Base-by-base conservation (phyloP, 2,113 vertebrate genomes). In the Australoheros scitulus region DNA sequence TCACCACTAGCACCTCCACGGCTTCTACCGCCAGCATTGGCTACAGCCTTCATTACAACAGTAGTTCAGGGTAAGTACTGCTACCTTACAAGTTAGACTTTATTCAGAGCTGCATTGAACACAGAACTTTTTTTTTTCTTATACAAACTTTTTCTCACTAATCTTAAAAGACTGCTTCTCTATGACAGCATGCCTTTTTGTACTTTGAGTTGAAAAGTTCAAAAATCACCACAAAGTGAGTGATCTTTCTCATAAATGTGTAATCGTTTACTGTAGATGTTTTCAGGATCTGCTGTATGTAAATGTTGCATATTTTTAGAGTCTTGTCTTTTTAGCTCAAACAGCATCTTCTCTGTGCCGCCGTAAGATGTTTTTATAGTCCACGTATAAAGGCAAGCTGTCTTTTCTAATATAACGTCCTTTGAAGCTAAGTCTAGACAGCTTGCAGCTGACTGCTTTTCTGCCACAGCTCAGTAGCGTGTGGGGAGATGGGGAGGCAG, bases 41-140 rank as follows among this genome's bases (percentile, higher is more conserved):
- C 22, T 92, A 91, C 91, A 92, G 94, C 74, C 82, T 88, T 79
- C 74, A 36, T 85, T 89, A 91, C 83, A 91, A 92, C 88, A 92
- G 60, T 36, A 96, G 93, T 94, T 94, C 96, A 14, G 96, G 97
- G 98, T 99, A 83, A 97, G 97, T 93, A 7, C 55, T 15, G 64
- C 47, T 17, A 11, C 18, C 13, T 11, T 56, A 5, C 13, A 36
- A 32, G 58, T 52, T 36, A 5, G 11, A 64, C 50, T 29, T 52
- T 29, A 29, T 76, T 26, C 24, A 29, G 50, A 3, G 24, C 17
- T 47, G 10, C 3, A 11, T 7, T 11, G 13, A 61, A 52, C 50
- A 50, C 14, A 52, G 2, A 52, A 52, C 43, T n/a, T n/a, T 11
- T 24, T 15, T n/a, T 52, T 65, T 32, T 43, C 1, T 61, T 34